Evolutionary conservation across 2,888 invertebrate species (phyloP).

Genomic region (Luperina testacea): DNA sequence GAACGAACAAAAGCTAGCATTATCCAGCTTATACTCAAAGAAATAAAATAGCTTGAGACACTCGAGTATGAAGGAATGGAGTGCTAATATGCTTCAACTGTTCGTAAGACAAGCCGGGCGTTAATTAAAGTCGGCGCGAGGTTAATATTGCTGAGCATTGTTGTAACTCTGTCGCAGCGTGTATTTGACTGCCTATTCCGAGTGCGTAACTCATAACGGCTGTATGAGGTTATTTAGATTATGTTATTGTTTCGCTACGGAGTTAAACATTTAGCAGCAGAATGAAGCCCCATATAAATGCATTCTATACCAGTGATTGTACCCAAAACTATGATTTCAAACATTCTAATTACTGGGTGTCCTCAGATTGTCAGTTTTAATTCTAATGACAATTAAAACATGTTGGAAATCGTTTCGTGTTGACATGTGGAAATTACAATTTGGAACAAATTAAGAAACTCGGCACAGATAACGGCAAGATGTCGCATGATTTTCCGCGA

Average conservation of each 20-base stretch:
- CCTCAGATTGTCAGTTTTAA: neutral
- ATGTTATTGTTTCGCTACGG: neutral
- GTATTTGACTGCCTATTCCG: neutral
- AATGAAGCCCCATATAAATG: neutral
- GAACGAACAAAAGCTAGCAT: conserved; percentile 37
- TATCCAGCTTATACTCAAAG: conserved; percentile 41
- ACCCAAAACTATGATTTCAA: neutral
- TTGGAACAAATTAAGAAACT: conserved; percentile 12
- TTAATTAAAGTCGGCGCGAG: neutral
- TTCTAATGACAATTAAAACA: conserved; percentile 1
- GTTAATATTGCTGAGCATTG: neutral
- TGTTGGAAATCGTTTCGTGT: neutral
- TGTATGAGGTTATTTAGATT: neutral
- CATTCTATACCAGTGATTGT: neutral
- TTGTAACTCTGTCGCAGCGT: neutral
- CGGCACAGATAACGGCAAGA: conserved; percentile 14
- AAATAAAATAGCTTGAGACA: conserved; percentile 27
- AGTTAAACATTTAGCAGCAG: neutral
- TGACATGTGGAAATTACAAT: neutral
- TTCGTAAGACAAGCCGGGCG: neutral
- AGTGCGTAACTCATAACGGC: neutral
- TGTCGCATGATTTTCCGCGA: neutral
- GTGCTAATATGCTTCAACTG: neutral
- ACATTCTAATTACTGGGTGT: neutral
- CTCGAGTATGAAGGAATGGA: conserved; percentile 34